Evolutionary conservation across 2,113 vertebrate genomes (phyloP), one percentile per base, ranked within the genome.

Genomic region (Rhizomys pruinosus): DNA sequence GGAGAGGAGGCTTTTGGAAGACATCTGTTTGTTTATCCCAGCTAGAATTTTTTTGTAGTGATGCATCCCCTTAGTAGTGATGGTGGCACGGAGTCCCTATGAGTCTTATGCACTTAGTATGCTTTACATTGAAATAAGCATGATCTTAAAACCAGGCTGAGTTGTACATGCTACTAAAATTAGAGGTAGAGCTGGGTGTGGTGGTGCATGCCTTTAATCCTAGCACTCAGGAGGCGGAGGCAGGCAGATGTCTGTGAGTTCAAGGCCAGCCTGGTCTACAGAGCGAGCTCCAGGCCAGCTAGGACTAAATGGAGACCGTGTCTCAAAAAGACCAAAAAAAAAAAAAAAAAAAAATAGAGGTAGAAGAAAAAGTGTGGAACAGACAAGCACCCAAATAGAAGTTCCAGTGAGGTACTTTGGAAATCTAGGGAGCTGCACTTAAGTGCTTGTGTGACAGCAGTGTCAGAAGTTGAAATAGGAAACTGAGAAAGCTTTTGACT

Each of bases 81-180:
- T 55, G 12, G 64, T 69, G 42, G 59, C 61, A 71, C 12, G 19
- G 13, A 37, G 84, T 95, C 20, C 73, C 39, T 86, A 1, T 68
- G 87, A 80, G 52, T 91, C 71, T 52, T 92, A 91, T 81, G 57
- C 7, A 80, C 20, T 82, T 91, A 68, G 17, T 68, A 12, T 96
- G 80, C 90, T 93, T 91, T 89, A 42, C 52, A 84, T 91, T 85
- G 57, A 92, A 79, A 90, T 87, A 57, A 72, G 25, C 15, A 77
- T 84, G n/a, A 80, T 91, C 29, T 92, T 82, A 69, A 47, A 81
- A 92, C 25, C 52, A 72, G 27, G 12, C 66, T 77, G 69, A 94
- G 34, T 79, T 92, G 47, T 91, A 7, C 27, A 61, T 91, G 37
- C 64, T 68, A 34, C 23, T 81, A 74, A 91, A 91, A 61, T 76